Conservation (phyloP, 2,888 invertebrate species). For the Trichopoda pennipes region DNA sequence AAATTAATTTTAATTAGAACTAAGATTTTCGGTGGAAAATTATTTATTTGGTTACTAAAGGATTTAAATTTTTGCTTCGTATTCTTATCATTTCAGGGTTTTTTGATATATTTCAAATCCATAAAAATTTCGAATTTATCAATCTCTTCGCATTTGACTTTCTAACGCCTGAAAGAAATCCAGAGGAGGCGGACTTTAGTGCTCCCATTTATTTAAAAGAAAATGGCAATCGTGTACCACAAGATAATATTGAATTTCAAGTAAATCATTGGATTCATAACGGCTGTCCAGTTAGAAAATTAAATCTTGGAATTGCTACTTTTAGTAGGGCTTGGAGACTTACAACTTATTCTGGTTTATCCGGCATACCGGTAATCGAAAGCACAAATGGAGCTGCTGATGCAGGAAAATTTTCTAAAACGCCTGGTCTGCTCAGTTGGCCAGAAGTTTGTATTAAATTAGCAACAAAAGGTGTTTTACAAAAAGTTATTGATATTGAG, state of each 20-base stretch:
- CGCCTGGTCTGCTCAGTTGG: slow-evolving; percentile 87
- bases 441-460: slow-evolving; percentile 88
- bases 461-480: slow-evolving; percentile 85
- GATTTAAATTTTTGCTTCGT: too few relatives aligned
- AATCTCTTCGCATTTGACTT: slow-evolving; percentile 91
- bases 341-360: slow-evolving; percentile 85
- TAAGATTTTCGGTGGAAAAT: too few relatives aligned
- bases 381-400: slow-evolving; percentile 86
- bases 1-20: too few relatives aligned
- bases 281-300: slow-evolving; percentile 84
- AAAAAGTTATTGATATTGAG: slow-evolving; percentile 84
- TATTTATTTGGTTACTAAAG: too few relatives aligned
- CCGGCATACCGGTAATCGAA: slow-evolving; percentile 88
- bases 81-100: slow-evolving; percentile 83
- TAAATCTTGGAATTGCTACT: slow-evolving; percentile 87
- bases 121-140: slow-evolving; percentile 88
- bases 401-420: slow-evolving; percentile 86
- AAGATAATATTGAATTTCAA: slow-evolving; percentile 86
- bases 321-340: slow-evolving; percentile 90
- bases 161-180: slow-evolving; percentile 87
- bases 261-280: slow-evolving; percentile 84
- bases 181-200: slow-evolving; percentile 89
- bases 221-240: slow-evolving; percentile 83
- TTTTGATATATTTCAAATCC: slow-evolving; percentile 87
- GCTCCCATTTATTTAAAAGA: slow-evolving; percentile 87